Conservation (phyloP, 2,888 invertebrate species). For the Meliscaeva auricollis region DNA sequence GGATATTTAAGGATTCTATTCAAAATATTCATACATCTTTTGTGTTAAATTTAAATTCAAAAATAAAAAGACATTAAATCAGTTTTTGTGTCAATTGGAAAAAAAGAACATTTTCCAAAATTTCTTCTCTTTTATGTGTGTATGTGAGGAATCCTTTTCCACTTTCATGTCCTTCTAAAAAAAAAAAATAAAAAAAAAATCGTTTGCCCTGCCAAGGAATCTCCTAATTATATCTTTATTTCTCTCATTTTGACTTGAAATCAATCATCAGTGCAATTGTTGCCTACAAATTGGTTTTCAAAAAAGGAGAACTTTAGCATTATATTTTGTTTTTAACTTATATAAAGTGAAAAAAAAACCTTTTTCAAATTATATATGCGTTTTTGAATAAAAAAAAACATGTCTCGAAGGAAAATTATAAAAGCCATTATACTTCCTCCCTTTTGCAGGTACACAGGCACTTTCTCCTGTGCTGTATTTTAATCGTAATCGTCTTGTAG, state of each 20-base stretch:
- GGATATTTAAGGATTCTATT: constrained; percentile 15
- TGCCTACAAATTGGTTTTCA: background rate
- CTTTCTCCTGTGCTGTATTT: constrained; percentile 47
- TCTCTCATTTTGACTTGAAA: constrained; percentile 3
- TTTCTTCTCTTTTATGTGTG: constrained; percentile 46
- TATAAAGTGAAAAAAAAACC: constrained; percentile 51
- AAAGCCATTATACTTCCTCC: constrained; percentile 49
- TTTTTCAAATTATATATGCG: constrained; percentile 19
- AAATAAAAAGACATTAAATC: constrained; percentile 21
- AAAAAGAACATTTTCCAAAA: constrained; percentile 64
- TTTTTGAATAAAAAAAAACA: constrained; percentile 22
- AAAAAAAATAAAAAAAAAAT: constrained; percentile 25
- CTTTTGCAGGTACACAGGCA: constrained; percentile 68
- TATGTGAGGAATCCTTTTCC: constrained; percentile 52
- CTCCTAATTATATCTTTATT: constrained; percentile 29
- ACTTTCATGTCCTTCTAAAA: constrained; percentile 26
- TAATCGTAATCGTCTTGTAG: constrained; percentile 64
- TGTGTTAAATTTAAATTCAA: constrained; percentile 15
- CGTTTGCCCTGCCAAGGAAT: constrained; percentile 54
- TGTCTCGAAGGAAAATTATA: constrained; percentile 23
- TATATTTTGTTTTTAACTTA: constrained; percentile 45
- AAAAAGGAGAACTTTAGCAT: background rate
- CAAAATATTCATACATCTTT: background rate
- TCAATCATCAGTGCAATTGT: background rate
- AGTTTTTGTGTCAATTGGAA: constrained; percentile 43